Base-by-base conservation (phyloP, 1,140 invertebrate species). In the Neodiprion lecontei region DNA sequence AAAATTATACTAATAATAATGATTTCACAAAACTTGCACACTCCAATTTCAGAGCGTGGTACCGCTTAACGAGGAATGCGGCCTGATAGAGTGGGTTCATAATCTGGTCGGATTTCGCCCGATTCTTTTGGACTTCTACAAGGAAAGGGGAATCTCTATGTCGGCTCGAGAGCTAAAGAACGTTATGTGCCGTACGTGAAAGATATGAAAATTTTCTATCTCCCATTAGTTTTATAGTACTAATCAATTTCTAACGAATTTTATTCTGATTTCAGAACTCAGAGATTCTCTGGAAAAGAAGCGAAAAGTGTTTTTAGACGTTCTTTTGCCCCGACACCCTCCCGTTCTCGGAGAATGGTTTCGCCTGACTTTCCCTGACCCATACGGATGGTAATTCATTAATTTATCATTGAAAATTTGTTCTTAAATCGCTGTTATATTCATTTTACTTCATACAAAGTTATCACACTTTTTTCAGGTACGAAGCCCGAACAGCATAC, bases 51-150 rank as follows among this genome's bases (percentile, higher is more conserved):
- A 92, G 91, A 90, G 93, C 75, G 97, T 98, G 8, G 91, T 96
- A n/a, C 97, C 97, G 0, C 89, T 99, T 23, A 97, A 97, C 82
- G 96, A 98, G 86, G 93, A 96, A 80, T 97, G 97, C 85, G 98
- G 98, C 0, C 85, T 99, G 14, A 94, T 99, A 67, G 97, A 99
- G 87, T 99, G 98, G 97, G 91, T 99, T 23, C 93, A 94, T 0
- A 96, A 99, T 88, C 90, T 99, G 10, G 86, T 93, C 14, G 94
- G 95, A 0, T 90, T 98, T 9, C 91, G 97, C 48, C 89, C 91
- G 8, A 90, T 94, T 65, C 85, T 98, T 14, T 88, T 93, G 72
- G 90, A 91, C 53, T 85, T 97, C 23, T 97, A 97, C 82, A 93
- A 92, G 82, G 94, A 96, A 78, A 81, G 75, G 89, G 89, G 90